A percentile compares a stretch with the other conserved stretches of the same genome.
Evolutionary conservation across 2,113 vertebrate genomes (phyloP).

Genomic region (Chroicocephalus ridibundus): DNA sequence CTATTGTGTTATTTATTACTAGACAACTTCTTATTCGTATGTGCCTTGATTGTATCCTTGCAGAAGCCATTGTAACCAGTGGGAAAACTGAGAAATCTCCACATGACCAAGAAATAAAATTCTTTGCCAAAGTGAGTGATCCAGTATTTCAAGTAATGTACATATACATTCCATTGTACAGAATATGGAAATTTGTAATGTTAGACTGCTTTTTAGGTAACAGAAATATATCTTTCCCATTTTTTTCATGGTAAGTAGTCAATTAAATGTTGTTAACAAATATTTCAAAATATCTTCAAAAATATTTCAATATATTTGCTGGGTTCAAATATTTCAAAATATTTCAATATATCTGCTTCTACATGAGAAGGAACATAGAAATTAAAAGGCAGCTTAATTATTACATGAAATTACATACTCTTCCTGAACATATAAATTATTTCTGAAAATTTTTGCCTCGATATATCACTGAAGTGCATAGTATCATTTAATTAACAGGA

Average conservation of each 20-base stretch:
- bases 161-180: not conserved
- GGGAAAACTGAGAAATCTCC: slow-evolving; percentile 94
- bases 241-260: not conserved
- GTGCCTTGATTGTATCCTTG: slow-evolving; percentile 38
- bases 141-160: not conserved
- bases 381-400: not conserved
- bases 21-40: not conserved
- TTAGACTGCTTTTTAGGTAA: not conserved
- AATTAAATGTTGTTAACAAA: not conserved
- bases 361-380: not conserved
- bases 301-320: not conserved
- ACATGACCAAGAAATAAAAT: slow-evolving; percentile 98
- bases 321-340: not conserved
- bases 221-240: not conserved
- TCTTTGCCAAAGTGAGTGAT: slow-evolving; percentile 94
- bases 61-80: slow-evolving; percentile 92
- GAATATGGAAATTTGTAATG: not conserved
- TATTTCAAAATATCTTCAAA: not conserved
- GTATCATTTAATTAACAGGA: not conserved
- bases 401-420: not conserved
- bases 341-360: not conserved
- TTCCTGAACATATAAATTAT: not conserved
- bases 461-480: not conserved
- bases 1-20: not conserved
- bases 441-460: not conserved